Evolutionary conservation across 2,113 vertebrate genomes (phyloP).

Genomic region (Myotis brandtii): DNA sequence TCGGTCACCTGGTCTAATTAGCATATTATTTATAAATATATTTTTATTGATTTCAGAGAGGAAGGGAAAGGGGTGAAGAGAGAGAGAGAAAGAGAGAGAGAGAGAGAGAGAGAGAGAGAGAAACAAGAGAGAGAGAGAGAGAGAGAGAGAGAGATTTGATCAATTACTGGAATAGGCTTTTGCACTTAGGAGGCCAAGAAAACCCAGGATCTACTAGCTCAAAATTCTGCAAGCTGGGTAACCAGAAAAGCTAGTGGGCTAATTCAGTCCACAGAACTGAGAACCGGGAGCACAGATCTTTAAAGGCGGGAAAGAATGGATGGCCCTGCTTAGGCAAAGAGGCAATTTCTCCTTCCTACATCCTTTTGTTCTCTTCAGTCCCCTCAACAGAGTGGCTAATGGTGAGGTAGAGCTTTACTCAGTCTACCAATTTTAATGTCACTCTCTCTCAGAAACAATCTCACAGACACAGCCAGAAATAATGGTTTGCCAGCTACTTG

Average conservation of each 20-base stretch:
- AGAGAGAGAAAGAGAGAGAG: too few species aligned
- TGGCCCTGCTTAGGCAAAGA: not conserved
- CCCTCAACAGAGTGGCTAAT: not conserved
- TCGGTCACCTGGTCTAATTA: too few species aligned
- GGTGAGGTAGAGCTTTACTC: not conserved
- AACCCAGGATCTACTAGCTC: not conserved
- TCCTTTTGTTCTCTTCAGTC: not conserved
- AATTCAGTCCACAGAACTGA: not conserved
- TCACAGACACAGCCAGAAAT: not conserved
- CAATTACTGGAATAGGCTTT: not conserved
- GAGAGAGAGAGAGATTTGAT: not conserved
- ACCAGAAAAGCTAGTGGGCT: not conserved
- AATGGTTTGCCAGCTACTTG: not conserved
- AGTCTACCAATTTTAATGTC: not conserved
- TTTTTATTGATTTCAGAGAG: too few species aligned
- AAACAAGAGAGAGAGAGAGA: too few species aligned
- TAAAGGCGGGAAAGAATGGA: not conserved
- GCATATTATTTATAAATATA: too few species aligned
- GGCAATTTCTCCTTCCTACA: not conserved
- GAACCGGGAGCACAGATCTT: not conserved
- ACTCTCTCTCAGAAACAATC: not conserved
- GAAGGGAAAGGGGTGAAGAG: too few species aligned
- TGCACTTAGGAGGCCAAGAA: not conserved
- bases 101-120: too few species aligned
- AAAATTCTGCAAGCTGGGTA: not conserved